Evolutionary conservation across 2,113 vertebrate species (phyloP).

Genomic region (Choloepus hoffmanni): DNA sequence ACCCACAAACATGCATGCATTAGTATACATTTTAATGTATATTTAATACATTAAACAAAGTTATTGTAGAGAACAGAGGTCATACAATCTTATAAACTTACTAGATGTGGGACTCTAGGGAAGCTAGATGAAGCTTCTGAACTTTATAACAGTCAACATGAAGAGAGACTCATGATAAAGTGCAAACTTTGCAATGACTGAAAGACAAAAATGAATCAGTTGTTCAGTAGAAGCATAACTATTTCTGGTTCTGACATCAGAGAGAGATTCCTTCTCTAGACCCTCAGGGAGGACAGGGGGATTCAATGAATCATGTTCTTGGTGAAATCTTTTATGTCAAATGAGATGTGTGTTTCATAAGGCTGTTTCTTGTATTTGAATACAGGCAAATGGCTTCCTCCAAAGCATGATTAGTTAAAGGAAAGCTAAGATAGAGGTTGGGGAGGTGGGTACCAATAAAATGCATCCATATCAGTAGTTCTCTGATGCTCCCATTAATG

Average conservation of each 20-base stretch:
- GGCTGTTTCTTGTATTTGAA: conserved; percentile 23
- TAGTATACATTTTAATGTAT: neutral
- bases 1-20: neutral
- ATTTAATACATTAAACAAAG: conserved; percentile 27
- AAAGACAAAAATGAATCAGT: neutral
- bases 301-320: neutral
- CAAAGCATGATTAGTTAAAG: conserved; percentile 42
- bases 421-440: neutral
- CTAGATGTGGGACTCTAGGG: neutral
- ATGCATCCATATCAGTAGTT: neutral
- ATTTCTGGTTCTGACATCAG: neutral
- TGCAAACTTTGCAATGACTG: neutral
- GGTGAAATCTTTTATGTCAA: conserved; percentile 47
- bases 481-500: neutral
- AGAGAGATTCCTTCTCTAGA: conserved; percentile 20
- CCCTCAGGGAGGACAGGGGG: neutral
- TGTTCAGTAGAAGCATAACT: neutral
- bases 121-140: neutral
- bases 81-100: neutral
- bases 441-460: neutral
- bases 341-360: neutral
- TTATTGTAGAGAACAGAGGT: conserved; percentile 28
- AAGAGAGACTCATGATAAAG: conserved; percentile 7
- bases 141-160: neutral
- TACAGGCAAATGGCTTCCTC: conserved; percentile 21